Evolutionary conservation across 2,888 invertebrate genomes (phyloP).

Genomic region (Spilosoma lubricipeda): DNA sequence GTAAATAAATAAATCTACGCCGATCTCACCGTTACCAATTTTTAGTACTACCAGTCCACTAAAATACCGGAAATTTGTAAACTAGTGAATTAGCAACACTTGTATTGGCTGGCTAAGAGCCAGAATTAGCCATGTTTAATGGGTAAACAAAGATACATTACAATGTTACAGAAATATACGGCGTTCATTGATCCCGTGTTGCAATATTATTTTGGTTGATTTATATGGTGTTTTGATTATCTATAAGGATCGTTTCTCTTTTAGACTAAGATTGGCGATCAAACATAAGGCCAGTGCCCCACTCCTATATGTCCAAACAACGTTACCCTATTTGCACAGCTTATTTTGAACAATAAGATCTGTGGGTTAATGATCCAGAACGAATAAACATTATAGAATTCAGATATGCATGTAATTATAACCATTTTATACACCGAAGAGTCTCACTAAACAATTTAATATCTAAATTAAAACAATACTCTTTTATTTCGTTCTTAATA

Average conservation of each 20-base stretch:
- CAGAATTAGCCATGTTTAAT: slow-evolving; percentile 60
- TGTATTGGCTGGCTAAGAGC: slow-evolving; percentile 57
- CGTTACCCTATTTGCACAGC: neutral
- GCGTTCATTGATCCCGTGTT: slow-evolving; percentile 61
- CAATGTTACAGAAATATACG: slow-evolving; percentile 67
- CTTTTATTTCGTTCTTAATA: too few species aligned
- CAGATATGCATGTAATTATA: neutral
- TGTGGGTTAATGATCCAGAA: neutral
- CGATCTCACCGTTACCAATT: neutral
- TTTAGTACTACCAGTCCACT: slow-evolving; percentile 30
- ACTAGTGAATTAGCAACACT: slow-evolving; percentile 52
- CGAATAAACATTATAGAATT: neutral
- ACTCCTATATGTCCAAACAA: neutral
- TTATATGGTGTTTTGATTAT: slow-evolving; percentile 27
- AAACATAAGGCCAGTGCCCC: neutral
- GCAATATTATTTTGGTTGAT: slow-evolving; percentile 44
- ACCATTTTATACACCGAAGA: too few species aligned
- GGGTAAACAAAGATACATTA: slow-evolving; percentile 67
- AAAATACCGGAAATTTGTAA: slow-evolving; percentile 42
- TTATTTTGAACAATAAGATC: neutral
- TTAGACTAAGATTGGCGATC: neutral
- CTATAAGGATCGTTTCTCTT: neutral
- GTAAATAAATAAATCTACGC: neutral
- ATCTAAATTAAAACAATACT: too few species aligned
- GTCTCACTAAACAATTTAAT: too few species aligned